A percentile compares a stretch with the other conserved stretches of the same genome.
Evolutionary conservation across 2,797 vertebrate genomes (phyloP).

Genomic region (Paramormyrops hopkinsi): DNA sequence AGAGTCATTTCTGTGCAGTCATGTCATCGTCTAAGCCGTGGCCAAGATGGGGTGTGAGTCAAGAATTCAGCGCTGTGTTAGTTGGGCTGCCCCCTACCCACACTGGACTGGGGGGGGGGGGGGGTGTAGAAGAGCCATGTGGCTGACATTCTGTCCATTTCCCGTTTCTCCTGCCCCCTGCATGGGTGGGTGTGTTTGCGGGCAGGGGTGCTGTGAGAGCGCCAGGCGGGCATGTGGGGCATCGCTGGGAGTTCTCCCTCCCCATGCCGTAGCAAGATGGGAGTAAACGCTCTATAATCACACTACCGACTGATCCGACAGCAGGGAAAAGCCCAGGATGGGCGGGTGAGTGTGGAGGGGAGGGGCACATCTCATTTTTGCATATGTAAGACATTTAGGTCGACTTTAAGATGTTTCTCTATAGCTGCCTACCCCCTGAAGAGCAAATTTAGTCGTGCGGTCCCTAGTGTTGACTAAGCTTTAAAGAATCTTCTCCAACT

Average conservation of each 20-base stretch:
- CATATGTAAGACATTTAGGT: not conserved
- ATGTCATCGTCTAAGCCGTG: constrained; percentile 22
- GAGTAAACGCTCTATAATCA: not conserved
- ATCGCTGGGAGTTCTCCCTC: not conserved
- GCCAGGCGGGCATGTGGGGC: not conserved
- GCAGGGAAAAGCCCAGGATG: not conserved
- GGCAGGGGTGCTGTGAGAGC: not conserved
- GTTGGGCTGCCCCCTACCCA: not conserved
- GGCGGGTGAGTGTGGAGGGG: not conserved
- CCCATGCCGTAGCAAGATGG: not conserved
- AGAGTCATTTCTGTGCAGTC: constrained; percentile 41
- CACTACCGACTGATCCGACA: not conserved
- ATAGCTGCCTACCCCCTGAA: not conserved
- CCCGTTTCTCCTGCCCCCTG: not conserved
- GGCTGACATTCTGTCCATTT: not conserved
- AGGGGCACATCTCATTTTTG: not conserved
- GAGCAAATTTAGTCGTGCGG: not conserved
- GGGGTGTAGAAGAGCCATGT: not conserved
- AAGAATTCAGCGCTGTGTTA: not conserved
- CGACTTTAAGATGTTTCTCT: not conserved
- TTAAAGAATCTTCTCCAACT: not conserved
- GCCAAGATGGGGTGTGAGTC: constrained; percentile 13
- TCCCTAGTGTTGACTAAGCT: not conserved
- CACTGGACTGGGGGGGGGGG: not conserved
- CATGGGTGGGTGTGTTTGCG: not conserved